Base-by-base conservation (phyloP, 2,888 invertebrate species). In the Cheilosia vulpina region DNA sequence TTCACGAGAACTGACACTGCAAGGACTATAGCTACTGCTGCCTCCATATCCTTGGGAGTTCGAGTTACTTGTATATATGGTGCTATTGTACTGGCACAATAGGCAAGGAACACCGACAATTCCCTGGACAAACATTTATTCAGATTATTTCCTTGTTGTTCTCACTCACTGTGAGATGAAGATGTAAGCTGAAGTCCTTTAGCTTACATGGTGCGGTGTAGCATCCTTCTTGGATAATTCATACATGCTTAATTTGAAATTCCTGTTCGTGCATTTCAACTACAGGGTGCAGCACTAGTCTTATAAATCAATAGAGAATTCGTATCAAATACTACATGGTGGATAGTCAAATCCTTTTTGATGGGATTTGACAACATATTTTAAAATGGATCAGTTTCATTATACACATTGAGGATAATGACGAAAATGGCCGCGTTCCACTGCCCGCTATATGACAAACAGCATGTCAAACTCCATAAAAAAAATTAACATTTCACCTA, bases 61-160 rank as follows among this genome's bases (percentile, higher is more conserved):
- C 50, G 50, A 69, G 55, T 68, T 45, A 52, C 53, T 55, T 57
- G 47, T 55, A 47, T 27, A 47, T 27, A 19, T 47, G 57, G 31
- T 43, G 41, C 62, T 31, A 62, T 53, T 71, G 78, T 78, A 21
- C 19, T 21, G 24, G 58, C 21, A 71, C 63, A 69, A 63, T 78
- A 78, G 78, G 69, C 55, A 88, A 88, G 87, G 88, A 87, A 88
- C 89, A 88, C 89, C 87, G 88, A 88, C 88, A 90, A 90, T 90
- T 91, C 90, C 90, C 90, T 81, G 65, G 90, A 72, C 87, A 89
- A 90, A 90, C 91, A 90, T 90, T 90, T 89, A 90, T 90, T 91
- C 90, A 90, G 90, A 90, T 90, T 91, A 90, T 91, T 76, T 76
- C 55, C 71, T 71, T 73, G 76, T 76, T 68, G 69, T 62, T 76